phyloP scores from a whole-genome alignment of 2,888 invertebrate species.

The Nebria salina region DNA sequence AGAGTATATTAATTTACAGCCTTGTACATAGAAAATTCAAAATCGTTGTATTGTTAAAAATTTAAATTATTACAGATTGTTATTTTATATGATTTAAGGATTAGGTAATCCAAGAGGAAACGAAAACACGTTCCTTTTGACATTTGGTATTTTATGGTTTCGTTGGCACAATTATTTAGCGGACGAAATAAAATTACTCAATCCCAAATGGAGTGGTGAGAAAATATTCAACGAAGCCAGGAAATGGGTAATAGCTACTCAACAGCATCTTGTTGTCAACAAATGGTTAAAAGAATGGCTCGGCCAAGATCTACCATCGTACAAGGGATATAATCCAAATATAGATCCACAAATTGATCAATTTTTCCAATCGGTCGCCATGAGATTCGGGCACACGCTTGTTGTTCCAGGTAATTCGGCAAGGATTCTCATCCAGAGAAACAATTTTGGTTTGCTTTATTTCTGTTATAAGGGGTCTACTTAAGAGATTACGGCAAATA shows the following conservation, averaged over 20 bases:
- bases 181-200: constrained; percentile 54
- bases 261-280: constrained; percentile 65
- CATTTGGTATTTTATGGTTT: constrained; percentile 67
- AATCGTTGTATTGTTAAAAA: too few species aligned
- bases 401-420: constrained; percentile 63
- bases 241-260: constrained; percentile 68
- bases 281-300: constrained; percentile 65
- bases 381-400: constrained; percentile 70
- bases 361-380: constrained; percentile 70
- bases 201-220: constrained; percentile 63
- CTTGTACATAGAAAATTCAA: too few species aligned
- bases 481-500: constrained; percentile 61
- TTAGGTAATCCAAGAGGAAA: constrained; percentile 67
- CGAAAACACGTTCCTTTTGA: constrained; percentile 66
- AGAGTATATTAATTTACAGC: too few species aligned
- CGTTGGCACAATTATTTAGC: constrained; percentile 68
- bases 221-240: constrained; percentile 66
- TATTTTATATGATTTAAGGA: constrained; percentile 54
- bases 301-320: constrained; percentile 50
- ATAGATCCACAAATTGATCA: constrained; percentile 70
- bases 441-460: too few species aligned
- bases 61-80: too few species aligned
- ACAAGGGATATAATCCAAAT: constrained; percentile 64
- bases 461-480: constrained; percentile 59
- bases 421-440: too few species aligned